Base-by-base conservation (phyloP, 2,797 vertebrate genomes). In the Anomalospiza imberbis region DNA sequence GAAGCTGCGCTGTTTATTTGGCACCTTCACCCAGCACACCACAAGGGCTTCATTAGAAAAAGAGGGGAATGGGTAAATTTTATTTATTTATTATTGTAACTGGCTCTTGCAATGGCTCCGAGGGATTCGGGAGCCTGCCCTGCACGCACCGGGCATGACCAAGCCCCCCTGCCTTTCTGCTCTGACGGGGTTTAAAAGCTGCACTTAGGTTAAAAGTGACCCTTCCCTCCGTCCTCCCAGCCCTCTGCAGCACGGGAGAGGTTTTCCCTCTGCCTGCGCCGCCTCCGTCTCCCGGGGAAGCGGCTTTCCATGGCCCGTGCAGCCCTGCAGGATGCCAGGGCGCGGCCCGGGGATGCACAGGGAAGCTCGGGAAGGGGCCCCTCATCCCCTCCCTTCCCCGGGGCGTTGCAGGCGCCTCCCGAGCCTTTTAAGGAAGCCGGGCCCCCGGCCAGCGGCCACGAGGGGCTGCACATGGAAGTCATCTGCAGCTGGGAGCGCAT, bases 371-470 rank as follows among this genome's bases (percentile, higher is more conserved):
- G 54, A 34, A 55, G 40, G n/a, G 44, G 7, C 21, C 85, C 53
- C 65, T 16, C 7, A 38, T 38, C 38, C 38, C 38, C 38, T 38
- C 38, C 38, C 38, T 38, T 48, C 50, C 66, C 74, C 1, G 10
- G 79, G 57, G 29, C 15, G 6, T n/a, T 60, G 53, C 65, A 36
- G 1, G 10, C 47, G 57, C 74, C 73, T 94, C 93, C 80, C 20
- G 6, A 65, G 93, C 97, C 97, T 97, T 98, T 86, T 95, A 96
- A 97, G 97, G 97, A 81, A 95, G 72, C n/a, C 24, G 88, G 95
- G 96, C 80, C 34, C 26, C 4, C 1, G 1, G 63, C 95, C 95
- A 89, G 89, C 48, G 2, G 36, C 63, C 13, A 12, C 55, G 29
- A 73, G 29, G 71, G 85, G 45, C 77, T 79, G 77, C 93, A 75